These are phyloP conservation scores for Chloebia gouldiae DNA, from an alignment of 2,113 vertebrate genomes.

Conservation along the genomic window DNA sequence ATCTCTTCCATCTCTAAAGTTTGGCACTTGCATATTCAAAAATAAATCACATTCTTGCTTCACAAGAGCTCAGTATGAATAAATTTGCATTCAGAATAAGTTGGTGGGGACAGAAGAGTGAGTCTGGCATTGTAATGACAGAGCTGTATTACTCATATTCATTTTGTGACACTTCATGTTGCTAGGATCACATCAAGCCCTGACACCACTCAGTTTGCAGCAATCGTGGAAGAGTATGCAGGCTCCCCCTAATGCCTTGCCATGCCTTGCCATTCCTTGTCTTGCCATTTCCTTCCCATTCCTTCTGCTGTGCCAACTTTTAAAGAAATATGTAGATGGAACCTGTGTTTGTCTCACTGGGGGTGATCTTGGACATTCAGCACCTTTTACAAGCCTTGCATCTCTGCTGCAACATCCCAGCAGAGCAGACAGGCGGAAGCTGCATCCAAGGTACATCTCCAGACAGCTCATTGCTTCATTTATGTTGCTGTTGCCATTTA, in stretches of 20 bases:
- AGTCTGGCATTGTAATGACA: slow-evolving; percentile 29
- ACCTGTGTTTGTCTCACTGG: neutral
- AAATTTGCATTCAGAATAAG: slow-evolving; percentile 13
- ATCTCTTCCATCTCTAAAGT: neutral
- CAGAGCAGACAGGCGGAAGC: neutral
- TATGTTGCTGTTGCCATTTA: neutral
- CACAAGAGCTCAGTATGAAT: neutral
- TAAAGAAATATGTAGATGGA: neutral
- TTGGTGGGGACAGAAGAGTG: neutral
- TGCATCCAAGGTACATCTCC: neutral
- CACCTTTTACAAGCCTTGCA: neutral
- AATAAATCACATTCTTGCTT: slow-evolving; percentile 37
- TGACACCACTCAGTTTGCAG: neutral
- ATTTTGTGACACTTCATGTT: neutral
- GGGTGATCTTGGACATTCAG: fast-evolving
- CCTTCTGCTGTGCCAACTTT: neutral
- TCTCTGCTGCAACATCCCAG: neutral
- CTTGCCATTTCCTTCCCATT: neutral
- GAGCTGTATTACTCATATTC: neutral
- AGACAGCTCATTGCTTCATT: neutral
- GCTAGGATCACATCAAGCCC: neutral
- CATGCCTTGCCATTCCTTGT: neutral
- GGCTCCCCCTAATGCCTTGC: neutral
- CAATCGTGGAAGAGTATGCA: neutral
- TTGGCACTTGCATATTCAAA: slow-evolving; percentile 29